Percentiles rank a stretch among this genome's conserved stretches.
Evolutionary conservation across 2,113 vertebrate species (phyloP).

Genomic region (Cyanoderma ruficeps): DNA sequence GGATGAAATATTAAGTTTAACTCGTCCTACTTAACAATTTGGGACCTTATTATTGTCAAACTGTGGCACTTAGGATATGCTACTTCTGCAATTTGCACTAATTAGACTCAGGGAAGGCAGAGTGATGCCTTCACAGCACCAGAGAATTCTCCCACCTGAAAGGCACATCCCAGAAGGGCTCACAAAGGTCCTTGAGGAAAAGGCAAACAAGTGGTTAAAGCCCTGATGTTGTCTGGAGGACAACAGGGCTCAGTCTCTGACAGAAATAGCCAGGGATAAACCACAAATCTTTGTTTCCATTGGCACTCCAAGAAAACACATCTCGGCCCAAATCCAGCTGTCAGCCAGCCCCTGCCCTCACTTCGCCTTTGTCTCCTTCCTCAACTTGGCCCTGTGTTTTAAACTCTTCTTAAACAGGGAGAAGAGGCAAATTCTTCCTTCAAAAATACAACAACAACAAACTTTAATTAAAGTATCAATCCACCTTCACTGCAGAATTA

Average conservation of each 20-base stretch:
- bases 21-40: background rate
- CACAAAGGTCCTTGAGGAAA: background rate
- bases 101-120: background rate
- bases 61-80: background rate
- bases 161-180: background rate
- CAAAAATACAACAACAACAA: background rate
- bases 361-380: background rate
- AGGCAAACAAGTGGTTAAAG: constrained; percentile 3
- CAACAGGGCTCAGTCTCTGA: background rate
- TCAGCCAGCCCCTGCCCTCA: background rate
- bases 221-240: background rate
- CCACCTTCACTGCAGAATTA: background rate
- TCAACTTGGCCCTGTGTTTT: background rate
- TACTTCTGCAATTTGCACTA: background rate
- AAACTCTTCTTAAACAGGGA: background rate
- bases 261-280: constrained; percentile 37
- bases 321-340: background rate
- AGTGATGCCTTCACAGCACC: rapidly evolving
- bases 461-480: background rate
- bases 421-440: background rate
- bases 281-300: constrained; percentile 1
- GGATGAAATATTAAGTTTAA: background rate
- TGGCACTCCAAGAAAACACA: background rate
- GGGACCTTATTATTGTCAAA: background rate
- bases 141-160: background rate